Base-by-base conservation (phyloP, 2,113 vertebrate species). In the Lepus europaeus region DNA sequence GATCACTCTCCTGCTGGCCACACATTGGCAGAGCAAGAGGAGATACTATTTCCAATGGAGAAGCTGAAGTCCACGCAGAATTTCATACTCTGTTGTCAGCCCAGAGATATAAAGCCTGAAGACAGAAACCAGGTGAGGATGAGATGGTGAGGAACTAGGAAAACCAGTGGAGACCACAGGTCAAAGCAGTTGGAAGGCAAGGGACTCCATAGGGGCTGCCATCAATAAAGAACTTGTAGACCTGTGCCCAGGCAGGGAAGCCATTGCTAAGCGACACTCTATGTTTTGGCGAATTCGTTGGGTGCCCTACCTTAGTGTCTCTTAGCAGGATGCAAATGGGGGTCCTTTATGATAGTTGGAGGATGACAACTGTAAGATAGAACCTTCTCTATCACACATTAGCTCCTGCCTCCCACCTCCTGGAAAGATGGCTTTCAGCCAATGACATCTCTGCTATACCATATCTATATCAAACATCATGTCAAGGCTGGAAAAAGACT, bases 151-250 rank as follows among this genome's bases (percentile, higher is more conserved):
- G 19, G 33, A 17, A 9, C 16, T 1, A 27, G 33, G 56, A 33
- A n/a, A 23, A 3, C 5, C 45, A 5, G 10, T 1, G 56, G 25
- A 70, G 31, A 63, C 36, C 5, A 9, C 31, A 17, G 22, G 5
- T 72, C 88, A 22, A 19, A n/a, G 63, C 13, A 14, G 14, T 29
- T 14, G 29, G 31, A 39, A 77, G 61, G 25, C 8, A 53, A 27
- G 16, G 14, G 7, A 9, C 17, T 59, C 23, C 64, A 8, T 61
- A 76, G 39, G 31, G 14, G 33, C 4, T 16, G 6, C 53, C 1
- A 14, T 49, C 45, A 2, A 3, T 0, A 3, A 33, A 33, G 1
- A 63, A 39, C 20, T 25, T 22, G 2, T 2, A 27, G 36, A 7
- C 19, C 61, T 7, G 0, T 14, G 22, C 1, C 7, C 9, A 11